A percentile compares a stretch with the other conserved stretches of the same genome.
Evolutionary conservation across 2,797 vertebrate genomes (phyloP).

Genomic region (Silurus lanzhouensis): DNA sequence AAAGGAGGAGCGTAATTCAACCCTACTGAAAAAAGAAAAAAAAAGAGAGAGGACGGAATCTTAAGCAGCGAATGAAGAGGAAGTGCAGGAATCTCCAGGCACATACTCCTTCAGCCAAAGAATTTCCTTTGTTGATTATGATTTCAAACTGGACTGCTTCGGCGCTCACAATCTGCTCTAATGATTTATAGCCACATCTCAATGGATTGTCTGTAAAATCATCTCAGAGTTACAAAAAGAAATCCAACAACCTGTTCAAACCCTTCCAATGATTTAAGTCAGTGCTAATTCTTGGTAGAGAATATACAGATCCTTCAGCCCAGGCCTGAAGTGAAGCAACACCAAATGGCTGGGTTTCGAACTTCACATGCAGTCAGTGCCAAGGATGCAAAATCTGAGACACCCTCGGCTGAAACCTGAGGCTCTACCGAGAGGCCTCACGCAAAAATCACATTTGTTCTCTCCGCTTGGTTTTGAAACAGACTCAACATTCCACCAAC

Average conservation of each 20-base stretch:
- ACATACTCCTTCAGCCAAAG: conserved; percentile 54
- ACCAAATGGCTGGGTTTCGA: conserved; percentile 36
- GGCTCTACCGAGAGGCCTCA: conserved; percentile 23
- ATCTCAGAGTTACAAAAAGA: neutral
- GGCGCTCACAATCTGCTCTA: neutral
- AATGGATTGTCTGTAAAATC: neutral
- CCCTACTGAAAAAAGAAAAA: conserved; percentile 49
- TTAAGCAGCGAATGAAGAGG: conserved; percentile 51
- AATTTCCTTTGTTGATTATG: conserved; percentile 63
- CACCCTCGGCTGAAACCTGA: conserved; percentile 19
- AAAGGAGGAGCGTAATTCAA: conserved; percentile 58
- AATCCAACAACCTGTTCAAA: neutral
- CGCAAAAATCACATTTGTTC: conserved; percentile 11
- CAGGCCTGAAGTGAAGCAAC: conserved; percentile 36
- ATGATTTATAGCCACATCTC: neutral
- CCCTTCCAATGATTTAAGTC: neutral
- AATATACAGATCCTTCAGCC: neutral
- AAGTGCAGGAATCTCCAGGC: conserved; percentile 58
- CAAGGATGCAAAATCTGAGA: conserved; percentile 45
- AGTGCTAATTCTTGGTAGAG: neutral
- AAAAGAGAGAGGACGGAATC: conserved; percentile 47
- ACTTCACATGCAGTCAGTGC: conserved; percentile 37
- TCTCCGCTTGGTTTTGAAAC: neutral
- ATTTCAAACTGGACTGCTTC: conserved; percentile 30
- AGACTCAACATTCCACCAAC: conserved; percentile 34